Evolutionary conservation across 1,140 invertebrate species (phyloP).

Genomic region (Bombus waltoni): DNA sequence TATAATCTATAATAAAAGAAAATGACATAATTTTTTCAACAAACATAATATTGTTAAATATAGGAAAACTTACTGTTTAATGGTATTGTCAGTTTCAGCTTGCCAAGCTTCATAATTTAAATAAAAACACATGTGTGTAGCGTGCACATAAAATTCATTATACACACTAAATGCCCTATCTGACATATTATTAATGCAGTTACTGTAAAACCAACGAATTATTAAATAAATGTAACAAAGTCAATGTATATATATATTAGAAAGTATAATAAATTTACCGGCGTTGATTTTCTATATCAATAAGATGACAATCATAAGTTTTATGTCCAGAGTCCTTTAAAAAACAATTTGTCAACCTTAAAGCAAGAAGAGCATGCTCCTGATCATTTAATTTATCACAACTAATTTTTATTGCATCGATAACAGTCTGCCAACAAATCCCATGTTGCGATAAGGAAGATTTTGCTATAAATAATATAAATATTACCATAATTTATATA

Average conservation of each 20-base stretch:
- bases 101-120: slow-evolving; percentile 87
- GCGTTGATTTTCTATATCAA: slow-evolving; percentile 75
- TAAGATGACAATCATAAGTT: slow-evolving; percentile 82
- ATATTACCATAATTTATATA: slow-evolving; percentile 9
- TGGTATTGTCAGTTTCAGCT: slow-evolving; percentile 84
- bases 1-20: slow-evolving; percentile 78
- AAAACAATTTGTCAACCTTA: slow-evolving; percentile 88
- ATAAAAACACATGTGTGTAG: slow-evolving; percentile 88
- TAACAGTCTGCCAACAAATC: slow-evolving; percentile 85
- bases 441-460: slow-evolving; percentile 84
- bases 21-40: slow-evolving; percentile 26
- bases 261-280: slow-evolving; percentile 55
- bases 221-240: slow-evolving; percentile 19
- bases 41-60: not conserved
- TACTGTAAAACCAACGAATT: slow-evolving; percentile 64
- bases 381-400: slow-evolving; percentile 85
- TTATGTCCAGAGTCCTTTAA: slow-evolving; percentile 84
- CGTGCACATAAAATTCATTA: slow-evolving; percentile 87
- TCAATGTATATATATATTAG: not conserved
- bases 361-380: slow-evolving; percentile 84
- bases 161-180: slow-evolving; percentile 85
- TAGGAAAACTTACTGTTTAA: slow-evolving; percentile 76
- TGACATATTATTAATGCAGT: slow-evolving; percentile 85
- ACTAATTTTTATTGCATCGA: slow-evolving; percentile 82
- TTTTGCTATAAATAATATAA: slow-evolving; percentile 65